Percentiles rank a stretch among this genome's conserved stretches.
phyloP scores from a whole-genome alignment of 2,888 invertebrate genomes.

The Tipula helvola region DNA sequence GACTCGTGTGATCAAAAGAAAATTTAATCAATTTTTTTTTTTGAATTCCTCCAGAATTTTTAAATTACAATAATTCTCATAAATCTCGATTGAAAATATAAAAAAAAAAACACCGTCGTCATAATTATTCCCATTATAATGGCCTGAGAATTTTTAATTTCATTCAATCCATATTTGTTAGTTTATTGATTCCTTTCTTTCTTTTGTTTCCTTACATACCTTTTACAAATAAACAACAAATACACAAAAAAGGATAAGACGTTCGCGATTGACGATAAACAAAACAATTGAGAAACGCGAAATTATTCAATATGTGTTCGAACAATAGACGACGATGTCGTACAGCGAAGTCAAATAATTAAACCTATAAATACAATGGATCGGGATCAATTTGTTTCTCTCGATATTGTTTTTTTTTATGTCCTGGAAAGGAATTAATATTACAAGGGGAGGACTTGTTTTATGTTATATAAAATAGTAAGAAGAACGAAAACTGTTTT shows the following conservation, averaged over 20 bases:
- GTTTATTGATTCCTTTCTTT: background rate
- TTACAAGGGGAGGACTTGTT: background rate
- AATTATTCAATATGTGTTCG: background rate
- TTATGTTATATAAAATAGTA: background rate
- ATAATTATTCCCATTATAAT: background rate
- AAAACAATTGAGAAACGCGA: background rate
- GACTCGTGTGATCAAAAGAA: background rate
- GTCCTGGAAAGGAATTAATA: background rate
- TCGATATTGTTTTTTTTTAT: background rate
- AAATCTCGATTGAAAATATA: background rate
- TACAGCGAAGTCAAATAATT: background rate
- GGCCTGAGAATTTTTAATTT: background rate
- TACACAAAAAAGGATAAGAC: background rate
- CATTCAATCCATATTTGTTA: background rate
- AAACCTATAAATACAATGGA: background rate
- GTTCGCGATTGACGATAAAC: background rate
- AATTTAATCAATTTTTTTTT: background rate
- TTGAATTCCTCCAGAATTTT: background rate
- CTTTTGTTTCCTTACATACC: background rate
- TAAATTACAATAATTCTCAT: background rate
- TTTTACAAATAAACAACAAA: background rate
- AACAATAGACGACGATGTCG: background rate
- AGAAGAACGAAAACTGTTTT: background rate
- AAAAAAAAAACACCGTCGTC: background rate
- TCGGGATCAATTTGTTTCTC: background rate